Base-by-base conservation (phyloP, 2,797 vertebrate genomes). In the Dendrocincla tyrannina region DNA sequence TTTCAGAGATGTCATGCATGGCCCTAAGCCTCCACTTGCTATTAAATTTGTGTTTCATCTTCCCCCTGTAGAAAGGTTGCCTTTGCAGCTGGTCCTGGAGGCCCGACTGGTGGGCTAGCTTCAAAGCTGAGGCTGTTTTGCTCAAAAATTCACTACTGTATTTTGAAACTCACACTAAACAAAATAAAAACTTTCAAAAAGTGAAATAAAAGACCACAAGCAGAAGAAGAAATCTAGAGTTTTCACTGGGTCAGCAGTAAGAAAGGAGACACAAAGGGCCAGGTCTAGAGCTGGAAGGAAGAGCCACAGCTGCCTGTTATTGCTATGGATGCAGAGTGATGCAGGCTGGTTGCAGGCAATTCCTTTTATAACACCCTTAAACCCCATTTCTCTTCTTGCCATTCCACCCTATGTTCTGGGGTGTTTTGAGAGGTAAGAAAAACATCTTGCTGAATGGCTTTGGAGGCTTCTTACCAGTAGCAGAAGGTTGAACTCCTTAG, bases 1-100 rank as follows among this genome's bases (percentile, higher is more conserved):
- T 93, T 88, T 88, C 67, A 75, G 79, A 81, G 79, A 73, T 76
- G 50, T 91, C 82, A 86, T 7, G 5, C 76, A 60, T 28, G 49
- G 67, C 44, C 33, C 62, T 30, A 47, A 63, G 70, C 37, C 42
- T 69, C 63, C 1, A 4, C 46, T 93, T 93, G 88, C 77, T 79
- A 32, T 86, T 74, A 73, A 63, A 77, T 79, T 72, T 3, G 2
- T 56, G 30, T 82, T 91, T 82, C 79, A 67, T 76, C 67, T 85
- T n/a, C 30, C 58, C 55, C 68, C 5, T 50, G 47, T 6, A 72
- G 58, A 70, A 81, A 80, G 46, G 68, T 35, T 89, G 39, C 39
- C 66, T 81, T 74, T 72, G 58, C 66, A 85, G 62, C 39, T 60
- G 44, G 44, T 72, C 32, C 56, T 85, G 41, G 28, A 46, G 42